Base-by-base conservation (phyloP, 2,797 vertebrate species). In the Sebastes minor region DNA sequence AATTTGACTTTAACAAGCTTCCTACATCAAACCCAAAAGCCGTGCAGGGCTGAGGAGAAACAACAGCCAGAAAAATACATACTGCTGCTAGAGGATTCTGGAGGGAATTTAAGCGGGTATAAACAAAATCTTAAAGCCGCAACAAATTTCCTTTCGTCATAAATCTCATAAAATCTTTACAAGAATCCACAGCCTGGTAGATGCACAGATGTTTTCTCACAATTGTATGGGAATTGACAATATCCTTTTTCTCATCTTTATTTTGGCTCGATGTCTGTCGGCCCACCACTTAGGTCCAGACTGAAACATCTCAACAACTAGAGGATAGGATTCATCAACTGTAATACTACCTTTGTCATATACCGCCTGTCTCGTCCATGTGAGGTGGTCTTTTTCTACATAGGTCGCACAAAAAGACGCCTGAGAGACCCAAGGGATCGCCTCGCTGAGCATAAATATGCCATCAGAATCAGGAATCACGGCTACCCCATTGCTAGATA, bases 1-100 rank as follows among this genome's bases (percentile, higher is more conserved):
- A 35, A 12, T 74, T 52, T 60, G 61, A 64, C 71, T 64, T 60
- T 10, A 12, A 83, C 77, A 69, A 76, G 77, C 33, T 32, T 59
- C 42, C 32, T 27, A 79, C 65, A 55, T 81, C 71, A 66, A n/a
- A 83, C 22, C n/a, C 12, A 42, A 16, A 63, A 75, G 25, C 59
- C 55, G 5, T 28, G 35, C 22, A 25, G 63, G 75, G 83, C 80
- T 64, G 32, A 80, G 61, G 27, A 14, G 42, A 16, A 13, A n/a
- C 6, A 53, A 4, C 27, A 56, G 13, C 13, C 22, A 18, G 35
- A 56, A 35, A 22, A 27, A 32, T 14, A 46, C 10, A 23, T 55
- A 66, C 8, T 28, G 53, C 42, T 5, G 5, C 20, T 2, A 4
- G 5, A 63, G 35, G 28, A 70, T 27, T 33, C 28, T 33, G 30